Evolutionary conservation across 2,888 invertebrate species (phyloP), one percentile per base, ranked within the genome.

Genomic region (Holacanthella duospinosa): DNA sequence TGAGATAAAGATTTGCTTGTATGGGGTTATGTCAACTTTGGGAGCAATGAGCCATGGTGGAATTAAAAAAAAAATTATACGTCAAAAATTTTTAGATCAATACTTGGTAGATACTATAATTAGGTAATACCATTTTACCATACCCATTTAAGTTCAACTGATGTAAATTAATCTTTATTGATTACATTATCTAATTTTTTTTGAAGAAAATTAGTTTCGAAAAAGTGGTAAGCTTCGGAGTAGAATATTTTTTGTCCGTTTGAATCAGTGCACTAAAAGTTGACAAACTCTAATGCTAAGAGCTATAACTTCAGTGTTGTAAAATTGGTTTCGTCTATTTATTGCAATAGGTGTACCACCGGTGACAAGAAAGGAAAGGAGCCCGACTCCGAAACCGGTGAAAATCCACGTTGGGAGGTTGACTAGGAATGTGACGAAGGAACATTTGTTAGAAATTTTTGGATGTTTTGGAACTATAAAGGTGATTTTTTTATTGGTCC

Each of bases 371-470:
- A 85, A 90, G 12, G 89, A 90, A 74, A 85, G 91, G 43, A 91
- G 93, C 0, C 91, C 93, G 0, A 88, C 90, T 1, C 94, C 94
- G 0, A 85, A 89, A 48, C 93, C 95, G 0, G 88, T 89, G 0
- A 89, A 95, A 75, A 93, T 97, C 74, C 95, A 96, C 76, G 88
- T 97, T 66, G 95, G 94, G 0, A 85, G 90, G 12, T 80, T 97
- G 65, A 94, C 95, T 0, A 81, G 93, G 27, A 97, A 97, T 76
- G 92, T 97, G 1, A 89, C 87, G 66, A 88, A 88, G 74, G 93
- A 77, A 0, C 79, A 80, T 68, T 67, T 80, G 9, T 68, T 74
- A 59, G 80, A 80, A 70, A 80, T 80, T 55, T 80, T 80, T 71
- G 72, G 76, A 2, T 62, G 65, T 43, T 72, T 69, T 66, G 72